phyloP scores from a whole-genome alignment of 2,888 invertebrate species.

The Troides aeacus region DNA sequence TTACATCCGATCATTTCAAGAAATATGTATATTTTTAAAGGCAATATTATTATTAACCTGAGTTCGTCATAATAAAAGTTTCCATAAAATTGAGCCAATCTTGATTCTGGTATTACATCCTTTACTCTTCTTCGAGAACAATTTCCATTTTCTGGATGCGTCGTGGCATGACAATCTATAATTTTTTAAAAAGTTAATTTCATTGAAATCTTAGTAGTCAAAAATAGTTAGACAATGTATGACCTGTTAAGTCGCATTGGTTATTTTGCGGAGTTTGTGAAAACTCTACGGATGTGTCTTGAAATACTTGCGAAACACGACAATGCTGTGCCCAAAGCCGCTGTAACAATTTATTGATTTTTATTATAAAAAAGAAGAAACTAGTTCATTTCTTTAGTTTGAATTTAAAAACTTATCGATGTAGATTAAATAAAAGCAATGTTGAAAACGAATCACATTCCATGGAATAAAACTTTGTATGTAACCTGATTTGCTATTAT shows the following conservation, averaged over 20 bases:
- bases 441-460: neutral
- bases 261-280: conserved; percentile 50
- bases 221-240: conserved; percentile 5
- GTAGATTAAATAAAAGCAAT: neutral
- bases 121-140: conserved; percentile 74
- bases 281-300: conserved; percentile 58
- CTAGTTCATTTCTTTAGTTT: neutral
- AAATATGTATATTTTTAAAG: neutral
- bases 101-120: conserved; percentile 83
- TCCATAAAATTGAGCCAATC: conserved; percentile 80
- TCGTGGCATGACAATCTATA: conserved; percentile 54
- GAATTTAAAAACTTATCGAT: neutral
- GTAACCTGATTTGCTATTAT: conserved; percentile 75
- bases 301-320: conserved; percentile 67
- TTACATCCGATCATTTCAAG: neutral
- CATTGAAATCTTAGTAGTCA: neutral
- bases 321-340: conserved; percentile 75
- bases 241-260: conserved; percentile 63
- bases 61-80: conserved; percentile 78
- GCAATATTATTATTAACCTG: conserved; percentile 47
- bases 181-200: conserved; percentile 26
- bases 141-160: conserved; percentile 65
- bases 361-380: neutral
- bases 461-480: neutral
- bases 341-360: conserved; percentile 45